phyloP scores from a whole-genome alignment of 2,797 vertebrate species.

The Enteromius thamalakanensis region DNA sequence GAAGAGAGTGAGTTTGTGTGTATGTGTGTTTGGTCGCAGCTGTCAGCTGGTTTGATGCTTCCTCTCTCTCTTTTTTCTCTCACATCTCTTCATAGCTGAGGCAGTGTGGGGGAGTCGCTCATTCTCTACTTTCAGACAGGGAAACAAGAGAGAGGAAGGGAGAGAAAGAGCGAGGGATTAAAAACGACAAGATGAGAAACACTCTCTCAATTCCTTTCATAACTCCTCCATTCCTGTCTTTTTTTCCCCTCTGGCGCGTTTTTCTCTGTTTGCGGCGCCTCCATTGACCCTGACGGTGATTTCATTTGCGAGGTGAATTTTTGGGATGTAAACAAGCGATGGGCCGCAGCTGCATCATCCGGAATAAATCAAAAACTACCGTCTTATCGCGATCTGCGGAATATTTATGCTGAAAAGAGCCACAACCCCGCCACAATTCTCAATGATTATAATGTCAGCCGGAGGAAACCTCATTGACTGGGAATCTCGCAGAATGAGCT shows the following conservation, averaged over 20 bases:
- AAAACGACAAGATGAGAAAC: slow-evolving; percentile 60
- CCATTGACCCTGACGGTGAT: slow-evolving; percentile 47
- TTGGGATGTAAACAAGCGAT: slow-evolving; percentile 57
- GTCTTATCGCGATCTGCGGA: slow-evolving; percentile 52
- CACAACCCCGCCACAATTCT: slow-evolving; percentile 43
- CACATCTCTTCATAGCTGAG: slow-evolving; percentile 52
- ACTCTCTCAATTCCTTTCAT: slow-evolving; percentile 55
- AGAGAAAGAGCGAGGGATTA: slow-evolving; percentile 55
- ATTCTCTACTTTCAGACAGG: slow-evolving; percentile 55
- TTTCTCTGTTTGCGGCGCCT: slow-evolving; percentile 30
- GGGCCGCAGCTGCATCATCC: slow-evolving; percentile 49
- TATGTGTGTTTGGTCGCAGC: slow-evolving; percentile 72
- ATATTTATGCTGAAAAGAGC: slow-evolving; percentile 49
- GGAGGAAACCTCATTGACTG: slow-evolving; percentile 50
- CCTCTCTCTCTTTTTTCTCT: slow-evolving; percentile 57
- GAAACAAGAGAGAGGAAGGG: slow-evolving; percentile 56
- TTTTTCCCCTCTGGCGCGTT: slow-evolving; percentile 46
- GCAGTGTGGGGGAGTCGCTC: slow-evolving; percentile 58
- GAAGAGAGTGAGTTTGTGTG: slow-evolving; percentile 24
- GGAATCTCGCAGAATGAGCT: slow-evolving; percentile 52
- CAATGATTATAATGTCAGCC: slow-evolving; percentile 36
- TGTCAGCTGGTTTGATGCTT: slow-evolving; percentile 77
- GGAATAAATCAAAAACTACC: slow-evolving; percentile 56
- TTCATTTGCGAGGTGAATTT: slow-evolving; percentile 55
- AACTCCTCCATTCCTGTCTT: slow-evolving; percentile 56